Conservation (phyloP, 53 echinoderm and acorn worm genomes). For the Temnopleurus reevesii region DNA sequence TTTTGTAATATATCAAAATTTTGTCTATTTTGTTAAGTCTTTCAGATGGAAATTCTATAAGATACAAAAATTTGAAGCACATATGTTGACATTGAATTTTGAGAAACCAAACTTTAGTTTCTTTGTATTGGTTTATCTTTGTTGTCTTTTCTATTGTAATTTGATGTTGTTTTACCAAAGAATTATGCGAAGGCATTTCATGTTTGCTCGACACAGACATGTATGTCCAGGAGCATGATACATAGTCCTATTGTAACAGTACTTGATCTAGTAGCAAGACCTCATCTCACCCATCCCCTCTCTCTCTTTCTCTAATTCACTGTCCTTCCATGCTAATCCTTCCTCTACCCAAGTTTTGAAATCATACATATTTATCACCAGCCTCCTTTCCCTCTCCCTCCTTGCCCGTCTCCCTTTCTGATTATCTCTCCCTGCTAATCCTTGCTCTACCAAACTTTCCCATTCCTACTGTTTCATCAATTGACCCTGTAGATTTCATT, state of each 20-base stretch:
- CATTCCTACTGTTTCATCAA: too few relatives aligned
- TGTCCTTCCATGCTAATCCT: neutral
- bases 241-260: conserved; percentile 37
- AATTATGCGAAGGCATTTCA: neutral
- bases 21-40: neutral
- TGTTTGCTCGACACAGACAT: neutral
- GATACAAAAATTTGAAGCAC: neutral
- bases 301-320: too few relatives aligned
- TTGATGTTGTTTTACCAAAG: conserved; percentile 12
- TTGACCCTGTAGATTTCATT: too few relatives aligned
- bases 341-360: neutral
- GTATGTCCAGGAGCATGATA: conserved; percentile 12
- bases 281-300: neutral
- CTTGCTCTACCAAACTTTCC: too few relatives aligned
- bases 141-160: neutral
- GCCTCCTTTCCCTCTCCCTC: neutral
- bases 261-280: neutral
- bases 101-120: too few relatives aligned
- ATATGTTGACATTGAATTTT: neutral
- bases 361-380: too few relatives aligned
- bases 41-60: neutral
- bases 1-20: too few relatives aligned
- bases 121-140: neutral
- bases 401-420: too few relatives aligned
- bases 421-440: too few relatives aligned